Percentiles rank a stretch among this genome's conserved stretches.
phyloP scores from a whole-genome alignment of 2,888 invertebrate species.

The Chymomyza procnemis region DNA sequence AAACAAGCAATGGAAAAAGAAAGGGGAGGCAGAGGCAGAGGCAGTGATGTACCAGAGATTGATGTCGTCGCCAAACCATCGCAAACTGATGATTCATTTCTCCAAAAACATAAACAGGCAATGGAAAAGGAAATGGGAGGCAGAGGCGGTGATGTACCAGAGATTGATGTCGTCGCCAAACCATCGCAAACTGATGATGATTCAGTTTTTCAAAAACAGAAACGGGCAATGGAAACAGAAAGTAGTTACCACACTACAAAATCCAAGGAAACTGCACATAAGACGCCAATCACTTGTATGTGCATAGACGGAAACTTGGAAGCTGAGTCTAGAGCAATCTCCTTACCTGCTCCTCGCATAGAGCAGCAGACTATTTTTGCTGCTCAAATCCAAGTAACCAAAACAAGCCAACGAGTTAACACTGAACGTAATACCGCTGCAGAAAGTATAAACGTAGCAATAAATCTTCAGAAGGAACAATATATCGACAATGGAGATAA shows the following conservation, averaged over 20 bases:
- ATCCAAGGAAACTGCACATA: neutral
- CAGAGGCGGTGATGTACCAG: neutral
- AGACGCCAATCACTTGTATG: neutral
- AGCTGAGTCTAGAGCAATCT: neutral
- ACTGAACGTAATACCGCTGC: neutral
- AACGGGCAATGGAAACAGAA: constrained; percentile 5
- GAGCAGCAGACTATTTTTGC: too few species aligned
- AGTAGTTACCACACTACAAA: neutral
- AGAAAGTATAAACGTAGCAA: too few species aligned
- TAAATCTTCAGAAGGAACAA: too few species aligned
- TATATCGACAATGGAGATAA: too few species aligned
- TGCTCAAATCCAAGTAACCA: too few species aligned
- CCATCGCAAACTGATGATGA: constrained; percentile 28
- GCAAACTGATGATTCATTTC: constrained; percentile 33
- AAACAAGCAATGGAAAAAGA: neutral
- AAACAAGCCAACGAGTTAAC: neutral
- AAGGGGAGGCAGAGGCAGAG: neutral
- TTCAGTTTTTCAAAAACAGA: constrained; percentile 24
- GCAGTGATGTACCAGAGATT: neutral
- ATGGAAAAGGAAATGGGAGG: neutral
- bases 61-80: constrained; percentile 7
- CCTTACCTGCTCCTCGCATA: too few species aligned
- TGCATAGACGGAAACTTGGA: neutral
- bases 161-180: too few species aligned
- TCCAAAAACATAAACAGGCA: constrained; percentile 7